A percentile compares a stretch with the other conserved stretches of the same genome.
Evolutionary conservation across 2,888 invertebrate genomes (phyloP).

Genomic region (Ceratothoa steindachneri): DNA sequence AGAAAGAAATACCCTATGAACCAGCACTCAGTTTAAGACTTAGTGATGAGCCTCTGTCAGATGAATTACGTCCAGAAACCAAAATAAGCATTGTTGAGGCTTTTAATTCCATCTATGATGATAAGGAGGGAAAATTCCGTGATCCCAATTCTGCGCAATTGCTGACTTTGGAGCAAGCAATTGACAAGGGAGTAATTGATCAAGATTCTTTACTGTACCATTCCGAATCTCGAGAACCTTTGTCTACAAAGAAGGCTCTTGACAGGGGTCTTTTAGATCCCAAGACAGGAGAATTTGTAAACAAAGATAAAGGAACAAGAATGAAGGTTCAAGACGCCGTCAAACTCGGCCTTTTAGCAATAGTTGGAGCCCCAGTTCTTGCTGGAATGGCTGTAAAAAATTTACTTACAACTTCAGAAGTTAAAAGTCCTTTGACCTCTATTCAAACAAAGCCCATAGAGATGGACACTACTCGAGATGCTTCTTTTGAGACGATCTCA

Average conservation of each 20-base stretch:
- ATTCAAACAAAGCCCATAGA: too few species aligned
- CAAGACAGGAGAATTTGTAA: conserved; percentile 54
- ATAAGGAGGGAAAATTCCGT: conserved; percentile 55
- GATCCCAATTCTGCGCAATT: conserved; percentile 41
- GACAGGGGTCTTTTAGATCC: conserved; percentile 54
- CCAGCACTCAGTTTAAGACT: too few species aligned
- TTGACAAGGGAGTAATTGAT: conserved; percentile 57
- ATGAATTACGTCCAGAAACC: too few species aligned
- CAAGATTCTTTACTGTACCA: conserved; percentile 53
- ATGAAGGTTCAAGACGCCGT: conserved; percentile 56
- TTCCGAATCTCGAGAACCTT: conserved; percentile 49
- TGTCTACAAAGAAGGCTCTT: conserved; percentile 55
- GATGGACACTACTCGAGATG: too few species aligned
- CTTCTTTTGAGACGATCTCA: too few species aligned
- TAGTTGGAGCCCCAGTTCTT: conserved; percentile 68
- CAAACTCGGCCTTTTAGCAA: conserved; percentile 60
- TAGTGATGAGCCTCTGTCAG: too few species aligned
- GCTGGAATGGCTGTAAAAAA: conserved; percentile 43
- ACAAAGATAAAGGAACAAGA: conserved; percentile 51
- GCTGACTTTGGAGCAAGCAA: conserved; percentile 55
- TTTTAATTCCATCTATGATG: conserved; percentile 40
- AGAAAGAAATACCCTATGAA: too few species aligned
- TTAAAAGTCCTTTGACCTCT: too few species aligned
- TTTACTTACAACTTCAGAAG: too few species aligned
- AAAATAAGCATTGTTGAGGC: conserved; percentile 15